Evolutionary conservation across 2,888 invertebrate genomes (phyloP).

Genomic region (Volucella inanis): DNA sequence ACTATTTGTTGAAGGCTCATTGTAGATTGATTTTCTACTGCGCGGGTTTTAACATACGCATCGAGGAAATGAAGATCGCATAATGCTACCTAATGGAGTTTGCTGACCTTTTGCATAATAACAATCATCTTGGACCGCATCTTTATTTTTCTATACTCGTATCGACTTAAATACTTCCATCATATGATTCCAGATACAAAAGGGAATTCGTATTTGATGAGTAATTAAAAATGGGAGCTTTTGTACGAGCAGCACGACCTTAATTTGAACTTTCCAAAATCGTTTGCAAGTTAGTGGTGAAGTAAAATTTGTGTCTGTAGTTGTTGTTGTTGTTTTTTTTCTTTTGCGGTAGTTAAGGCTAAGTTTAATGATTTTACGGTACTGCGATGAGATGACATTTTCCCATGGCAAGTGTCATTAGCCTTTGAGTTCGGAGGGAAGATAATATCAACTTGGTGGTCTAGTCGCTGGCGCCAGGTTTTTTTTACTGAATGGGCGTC

Average conservation of each 20-base stretch:
- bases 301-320: constrained; percentile 13
- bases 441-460: too few relatives aligned
- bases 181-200: too few relatives aligned
- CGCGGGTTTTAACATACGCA: constrained; percentile 38
- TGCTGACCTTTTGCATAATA: constrained; percentile 57
- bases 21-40: constrained; percentile 45
- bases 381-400: constrained; percentile 39
- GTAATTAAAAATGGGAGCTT: constrained; percentile 20
- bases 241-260: not conserved
- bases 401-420: constrained; percentile 60
- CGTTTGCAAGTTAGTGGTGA: constrained; percentile 13
- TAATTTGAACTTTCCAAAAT: constrained; percentile 38
- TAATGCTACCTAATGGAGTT: constrained; percentile 41
- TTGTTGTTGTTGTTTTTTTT: constrained; percentile 1
- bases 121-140: constrained; percentile 9
- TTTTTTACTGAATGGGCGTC: not conserved
- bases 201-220: constrained; percentile 5
- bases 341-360: constrained; percentile 12
- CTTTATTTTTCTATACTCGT: not conserved
- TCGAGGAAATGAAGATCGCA: constrained; percentile 45
- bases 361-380: constrained; percentile 53
- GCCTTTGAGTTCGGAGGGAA: not conserved
- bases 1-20: constrained; percentile 51
- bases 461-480: too few relatives aligned
- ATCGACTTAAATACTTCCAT: too few relatives aligned